phyloP scores from a whole-genome alignment of 2,113 vertebrate genomes.

The Ochotona princeps region DNA sequence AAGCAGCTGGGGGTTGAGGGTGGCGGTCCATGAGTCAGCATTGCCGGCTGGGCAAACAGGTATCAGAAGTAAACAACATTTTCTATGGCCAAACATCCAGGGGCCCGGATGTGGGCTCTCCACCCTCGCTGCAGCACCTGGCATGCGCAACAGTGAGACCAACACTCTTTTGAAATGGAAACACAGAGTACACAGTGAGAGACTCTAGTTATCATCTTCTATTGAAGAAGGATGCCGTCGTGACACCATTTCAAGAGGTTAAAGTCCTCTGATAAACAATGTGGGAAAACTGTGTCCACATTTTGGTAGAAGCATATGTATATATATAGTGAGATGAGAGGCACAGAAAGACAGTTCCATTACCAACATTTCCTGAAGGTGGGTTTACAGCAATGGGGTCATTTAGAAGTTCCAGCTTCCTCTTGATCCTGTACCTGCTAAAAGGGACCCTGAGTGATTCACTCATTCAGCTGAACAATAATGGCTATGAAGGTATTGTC shows the following conservation, averaged over 20 bases:
- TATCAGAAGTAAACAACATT: slow-evolving; percentile 56
- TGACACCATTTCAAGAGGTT: slow-evolving; percentile 48
- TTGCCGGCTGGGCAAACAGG: slow-evolving; percentile 58
- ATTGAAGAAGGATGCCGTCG: neutral
- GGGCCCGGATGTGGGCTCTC: slow-evolving; percentile 12
- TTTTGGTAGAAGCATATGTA: neutral
- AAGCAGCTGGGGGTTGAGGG: neutral
- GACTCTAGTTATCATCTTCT: neutral
- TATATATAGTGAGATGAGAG: slow-evolving; percentile 46
- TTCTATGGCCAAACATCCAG: slow-evolving; percentile 8
- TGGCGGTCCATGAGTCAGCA: neutral
- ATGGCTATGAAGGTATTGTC: slow-evolving; percentile 85
- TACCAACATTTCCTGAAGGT: slow-evolving; percentile 7
- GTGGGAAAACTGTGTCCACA: neutral
- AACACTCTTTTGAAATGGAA: slow-evolving; percentile 9
- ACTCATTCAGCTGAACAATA: slow-evolving; percentile 79
- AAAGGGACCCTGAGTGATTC: slow-evolving; percentile 65
- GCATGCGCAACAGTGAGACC: neutral
- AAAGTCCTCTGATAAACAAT: slow-evolving; percentile 57
- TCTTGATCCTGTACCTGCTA: slow-evolving; percentile 73
- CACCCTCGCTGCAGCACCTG: slow-evolving; percentile 66
- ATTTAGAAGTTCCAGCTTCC: slow-evolving; percentile 51
- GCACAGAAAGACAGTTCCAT: neutral
- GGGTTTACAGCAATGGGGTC: slow-evolving; percentile 63
- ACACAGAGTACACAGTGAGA: slow-evolving; percentile 67